phyloP scores from a whole-genome alignment of 2,888 invertebrate genomes.

The Fragum sueziense region DNA sequence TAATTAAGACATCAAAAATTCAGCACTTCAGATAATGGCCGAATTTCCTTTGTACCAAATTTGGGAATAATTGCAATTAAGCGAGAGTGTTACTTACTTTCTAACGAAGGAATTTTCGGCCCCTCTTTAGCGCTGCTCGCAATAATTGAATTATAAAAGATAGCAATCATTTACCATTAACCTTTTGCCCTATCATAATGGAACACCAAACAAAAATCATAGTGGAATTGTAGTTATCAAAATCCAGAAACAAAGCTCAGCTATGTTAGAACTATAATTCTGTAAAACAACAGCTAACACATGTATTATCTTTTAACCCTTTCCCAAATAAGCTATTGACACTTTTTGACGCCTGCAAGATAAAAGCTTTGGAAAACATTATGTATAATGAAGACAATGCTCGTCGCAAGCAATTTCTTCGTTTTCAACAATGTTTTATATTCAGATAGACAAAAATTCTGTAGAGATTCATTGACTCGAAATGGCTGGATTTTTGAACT shows the following conservation, averaged over 20 bases:
- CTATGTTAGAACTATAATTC: too few relatives aligned
- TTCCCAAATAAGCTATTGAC: neutral
- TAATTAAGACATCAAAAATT: slow-evolving; percentile 28
- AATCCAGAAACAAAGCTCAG: too few relatives aligned
- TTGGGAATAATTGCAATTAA: slow-evolving; percentile 10
- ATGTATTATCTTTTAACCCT: neutral
- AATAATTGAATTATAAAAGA: slow-evolving; percentile 13
- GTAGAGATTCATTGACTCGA: too few relatives aligned
- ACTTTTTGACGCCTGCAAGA: neutral
- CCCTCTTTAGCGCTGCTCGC: slow-evolving; percentile 1
- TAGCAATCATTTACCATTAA: neutral
- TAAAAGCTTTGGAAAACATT: neutral
- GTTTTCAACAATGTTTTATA: too few relatives aligned
- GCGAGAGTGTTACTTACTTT: slow-evolving; percentile 1
- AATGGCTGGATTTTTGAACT: too few relatives aligned
- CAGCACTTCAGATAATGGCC: slow-evolving; percentile 4
- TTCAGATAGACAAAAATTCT: too few relatives aligned
- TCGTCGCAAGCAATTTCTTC: too few relatives aligned
- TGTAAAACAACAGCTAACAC: too few relatives aligned
- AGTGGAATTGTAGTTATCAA: neutral
- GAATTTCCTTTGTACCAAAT: slow-evolving; percentile 13
- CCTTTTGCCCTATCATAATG: neutral
- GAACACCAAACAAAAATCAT: neutral
- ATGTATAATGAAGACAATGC: neutral
- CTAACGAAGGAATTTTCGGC: neutral